Evolutionary conservation across 2,797 vertebrate genomes (phyloP), one percentile per base, ranked within the genome.

Genomic region (Rhynchonycteris naso): DNA sequence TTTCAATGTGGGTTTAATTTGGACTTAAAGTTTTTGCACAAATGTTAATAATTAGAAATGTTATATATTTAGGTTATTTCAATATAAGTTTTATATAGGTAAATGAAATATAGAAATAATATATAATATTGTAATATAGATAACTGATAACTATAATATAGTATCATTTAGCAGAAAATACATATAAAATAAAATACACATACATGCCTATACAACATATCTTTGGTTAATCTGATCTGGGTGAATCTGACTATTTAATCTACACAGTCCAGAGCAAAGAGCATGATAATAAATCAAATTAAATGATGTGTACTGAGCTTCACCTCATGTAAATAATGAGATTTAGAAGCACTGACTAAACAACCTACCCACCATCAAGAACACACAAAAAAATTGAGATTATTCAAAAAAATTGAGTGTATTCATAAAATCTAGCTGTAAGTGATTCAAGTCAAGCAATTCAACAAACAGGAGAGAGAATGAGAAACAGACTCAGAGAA

Each of bases 31-130:
- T 91, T 94, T 79, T 78, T 63, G 10, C 35, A 33, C 33, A 83
- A 91, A 43, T 85, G 47, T 61, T 54, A 91, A 87, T 50, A 80
- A 91, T 74, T 90, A 89, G 35, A 83, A 81, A 68, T 2, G 28
- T 33, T 81, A 30, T 65, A 19, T 43, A 56, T 85, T 92, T 38
- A 38, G 43, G 11, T 52, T 93, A 58, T 72, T 88, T 84, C 63
- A 63, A 87, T 54, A 68, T 26, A 63, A 4, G 2, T 43, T 71
- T 87, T 47, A 47, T 33, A 75, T 63, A 43, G 30, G 75, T 5
- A 50, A 85, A 78, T 85, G 26, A 91, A 91, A 69, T 66, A 24
- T 14, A 68, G 18, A 82, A 4, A 33, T 59, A 74, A 58, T 58
- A 59, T 65, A 15, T 78, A 56, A 75, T n/a, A 74, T 47, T 63